Conservation (phyloP, 2,888 invertebrate genomes). For the Asteroscopus sphinx region DNA sequence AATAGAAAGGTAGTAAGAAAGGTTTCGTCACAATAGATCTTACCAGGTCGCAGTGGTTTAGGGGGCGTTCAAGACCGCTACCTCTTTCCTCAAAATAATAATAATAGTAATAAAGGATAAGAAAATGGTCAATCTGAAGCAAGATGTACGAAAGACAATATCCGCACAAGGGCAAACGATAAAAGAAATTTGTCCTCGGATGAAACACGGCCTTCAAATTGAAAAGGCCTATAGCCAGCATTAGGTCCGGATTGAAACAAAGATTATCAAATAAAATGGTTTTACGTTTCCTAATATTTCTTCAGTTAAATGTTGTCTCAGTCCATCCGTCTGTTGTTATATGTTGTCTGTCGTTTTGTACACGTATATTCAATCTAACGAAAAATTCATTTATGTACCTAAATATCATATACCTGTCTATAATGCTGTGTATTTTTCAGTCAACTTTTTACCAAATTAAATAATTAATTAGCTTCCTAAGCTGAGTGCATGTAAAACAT, state of each 20-base stretch:
- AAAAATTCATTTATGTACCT: too few relatives aligned
- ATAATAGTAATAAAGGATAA: conserved; percentile 19
- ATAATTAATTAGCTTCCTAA: conserved; percentile 23
- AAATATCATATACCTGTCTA: too few relatives aligned
- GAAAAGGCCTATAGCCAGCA: conserved; percentile 33
- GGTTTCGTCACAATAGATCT: too few relatives aligned
- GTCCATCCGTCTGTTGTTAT: too few relatives aligned
- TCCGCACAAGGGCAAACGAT: conserved; percentile 32
- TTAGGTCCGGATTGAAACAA: conserved; percentile 28
- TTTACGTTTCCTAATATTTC: not conserved
- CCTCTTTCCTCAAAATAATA: too few relatives aligned
- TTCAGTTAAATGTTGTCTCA: too few relatives aligned
- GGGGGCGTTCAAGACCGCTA: too few relatives aligned
- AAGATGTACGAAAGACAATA: conserved; percentile 34
- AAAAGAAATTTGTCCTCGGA: conserved; percentile 27
- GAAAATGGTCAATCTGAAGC: conserved; percentile 30
- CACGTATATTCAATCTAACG: too few relatives aligned
- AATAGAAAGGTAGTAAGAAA: not conserved
- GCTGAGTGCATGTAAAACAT: conserved; percentile 39
- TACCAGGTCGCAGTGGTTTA: too few relatives aligned
- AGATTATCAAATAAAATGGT: conserved; percentile 32
- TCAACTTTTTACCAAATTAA: conserved; percentile 10
- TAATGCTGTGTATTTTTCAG: too few relatives aligned
- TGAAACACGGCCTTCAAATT: conserved; percentile 30
- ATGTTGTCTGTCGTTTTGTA: too few relatives aligned